These are phyloP conservation scores for Gymnorhina tibicen DNA, from an alignment of 2,113 vertebrate species.

Conservation along the genomic window DNA sequence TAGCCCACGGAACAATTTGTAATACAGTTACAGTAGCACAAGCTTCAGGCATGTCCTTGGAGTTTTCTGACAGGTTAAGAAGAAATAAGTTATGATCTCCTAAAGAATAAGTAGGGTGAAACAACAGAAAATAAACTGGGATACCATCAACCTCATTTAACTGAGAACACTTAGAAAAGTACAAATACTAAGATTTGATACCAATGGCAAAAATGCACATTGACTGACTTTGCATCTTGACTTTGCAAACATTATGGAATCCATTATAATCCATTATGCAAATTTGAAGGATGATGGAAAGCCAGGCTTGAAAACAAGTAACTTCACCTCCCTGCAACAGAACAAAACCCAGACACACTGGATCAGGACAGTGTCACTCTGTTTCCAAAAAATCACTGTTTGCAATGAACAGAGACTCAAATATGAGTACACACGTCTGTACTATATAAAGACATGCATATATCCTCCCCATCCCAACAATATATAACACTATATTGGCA, in stretches of 20 bases:
- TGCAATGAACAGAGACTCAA: background rate
- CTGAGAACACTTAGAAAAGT: background rate
- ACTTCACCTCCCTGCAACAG: background rate
- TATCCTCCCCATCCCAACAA: background rate
- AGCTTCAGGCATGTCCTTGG: background rate
- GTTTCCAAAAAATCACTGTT: background rate
- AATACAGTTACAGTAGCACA: background rate
- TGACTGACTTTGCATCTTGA: background rate
- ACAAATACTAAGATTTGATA: background rate
- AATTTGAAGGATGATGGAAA: background rate
- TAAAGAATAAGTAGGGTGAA: background rate
- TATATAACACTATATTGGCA: slow-evolving; percentile 15
- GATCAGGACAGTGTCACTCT: background rate
- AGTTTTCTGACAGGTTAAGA: background rate
- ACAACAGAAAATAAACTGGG: background rate
- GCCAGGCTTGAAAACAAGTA: background rate
- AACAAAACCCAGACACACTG: background rate
- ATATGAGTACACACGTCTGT: background rate
- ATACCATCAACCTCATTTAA: background rate
- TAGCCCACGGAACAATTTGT: background rate
- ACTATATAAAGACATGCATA: background rate
- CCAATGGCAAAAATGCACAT: background rate
- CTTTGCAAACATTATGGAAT: background rate
- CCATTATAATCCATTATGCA: background rate
- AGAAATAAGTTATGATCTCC: background rate